Evolutionary conservation across 2,888 invertebrate species (phyloP).

Genomic region (Clepsis dumicolana): DNA sequence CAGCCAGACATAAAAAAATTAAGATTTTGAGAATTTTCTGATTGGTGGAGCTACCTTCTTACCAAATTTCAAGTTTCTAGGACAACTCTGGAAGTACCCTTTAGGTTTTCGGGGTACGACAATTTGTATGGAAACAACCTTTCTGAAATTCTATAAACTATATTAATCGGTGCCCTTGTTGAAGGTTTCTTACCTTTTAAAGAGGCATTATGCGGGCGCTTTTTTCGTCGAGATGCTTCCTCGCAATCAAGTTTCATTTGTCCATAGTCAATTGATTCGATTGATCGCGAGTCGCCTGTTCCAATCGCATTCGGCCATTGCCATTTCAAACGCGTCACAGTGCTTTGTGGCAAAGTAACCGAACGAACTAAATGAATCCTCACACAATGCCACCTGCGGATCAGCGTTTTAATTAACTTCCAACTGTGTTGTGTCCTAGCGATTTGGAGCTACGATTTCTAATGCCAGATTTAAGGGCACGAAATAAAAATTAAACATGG

Average conservation of each 20-base stretch:
- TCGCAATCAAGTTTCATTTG: slow-evolving; percentile 5
- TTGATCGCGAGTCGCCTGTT: slow-evolving; percentile 7
- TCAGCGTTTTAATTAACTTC: slow-evolving; percentile 59
- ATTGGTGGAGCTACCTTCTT: no score
- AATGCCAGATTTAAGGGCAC: not conserved
- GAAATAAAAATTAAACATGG: not conserved
- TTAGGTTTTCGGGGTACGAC: no score
- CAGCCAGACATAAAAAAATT: no score
- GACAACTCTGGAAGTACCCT: no score
- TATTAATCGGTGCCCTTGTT: no score
- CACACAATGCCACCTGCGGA: slow-evolving; percentile 50
- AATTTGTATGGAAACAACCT: no score
- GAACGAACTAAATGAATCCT: slow-evolving; percentile 59
- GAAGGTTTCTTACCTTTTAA: not conserved
- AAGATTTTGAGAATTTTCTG: no score
- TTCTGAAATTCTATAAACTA: no score
- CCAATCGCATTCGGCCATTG: slow-evolving; percentile 51
- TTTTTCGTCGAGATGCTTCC: not conserved
- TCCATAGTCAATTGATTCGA: slow-evolving; percentile 19
- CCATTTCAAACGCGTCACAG: slow-evolving; percentile 49
- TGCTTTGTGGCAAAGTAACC: slow-evolving; percentile 56
- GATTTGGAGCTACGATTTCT: not conserved
- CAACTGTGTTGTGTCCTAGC: slow-evolving; percentile 42
- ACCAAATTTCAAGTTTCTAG: no score
- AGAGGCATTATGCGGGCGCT: not conserved